Percentiles rank a stretch among this genome's conserved stretches.
These are phyloP conservation scores for Alethe diademata DNA, from an alignment of 2,113 vertebrate species.

Conservation along the genomic window DNA sequence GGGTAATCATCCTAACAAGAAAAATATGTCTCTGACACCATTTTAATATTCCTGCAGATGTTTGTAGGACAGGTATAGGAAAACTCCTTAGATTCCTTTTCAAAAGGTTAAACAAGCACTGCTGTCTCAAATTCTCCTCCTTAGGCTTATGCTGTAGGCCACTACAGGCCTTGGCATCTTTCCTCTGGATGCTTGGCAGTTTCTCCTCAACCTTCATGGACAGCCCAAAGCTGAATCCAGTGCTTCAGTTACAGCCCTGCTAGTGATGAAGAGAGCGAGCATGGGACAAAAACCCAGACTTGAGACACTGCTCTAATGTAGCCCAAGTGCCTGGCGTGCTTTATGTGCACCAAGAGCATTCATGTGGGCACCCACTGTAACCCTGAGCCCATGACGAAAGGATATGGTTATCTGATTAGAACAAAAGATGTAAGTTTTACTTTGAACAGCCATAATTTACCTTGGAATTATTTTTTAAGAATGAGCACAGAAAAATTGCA, in stretches of 20 bases:
- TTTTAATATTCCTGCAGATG: not conserved
- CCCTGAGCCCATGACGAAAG: no score
- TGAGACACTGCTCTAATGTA: not conserved
- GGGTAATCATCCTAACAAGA: not conserved
- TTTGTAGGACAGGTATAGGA: not conserved
- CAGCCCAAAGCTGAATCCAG: not conserved
- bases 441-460: not conserved
- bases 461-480: not conserved
- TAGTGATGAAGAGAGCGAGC: not conserved
- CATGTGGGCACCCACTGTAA: not conserved
- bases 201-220: not conserved
- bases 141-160: not conserved
- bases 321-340: fast-evolving
- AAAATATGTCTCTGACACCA: not conserved
- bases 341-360: not conserved
- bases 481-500: not conserved
- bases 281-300: not conserved
- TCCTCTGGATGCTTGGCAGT: not conserved
- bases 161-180: not conserved
- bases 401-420: not conserved
- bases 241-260: not conserved
- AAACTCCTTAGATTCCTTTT: not conserved
- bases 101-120: not conserved
- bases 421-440: not conserved
- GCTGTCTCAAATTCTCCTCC: not conserved